A percentile compares a stretch with the other conserved stretches of the same genome.
Evolutionary conservation across 2,797 vertebrate species (phyloP).

Genomic region (Hozukius guyotensis): DNA sequence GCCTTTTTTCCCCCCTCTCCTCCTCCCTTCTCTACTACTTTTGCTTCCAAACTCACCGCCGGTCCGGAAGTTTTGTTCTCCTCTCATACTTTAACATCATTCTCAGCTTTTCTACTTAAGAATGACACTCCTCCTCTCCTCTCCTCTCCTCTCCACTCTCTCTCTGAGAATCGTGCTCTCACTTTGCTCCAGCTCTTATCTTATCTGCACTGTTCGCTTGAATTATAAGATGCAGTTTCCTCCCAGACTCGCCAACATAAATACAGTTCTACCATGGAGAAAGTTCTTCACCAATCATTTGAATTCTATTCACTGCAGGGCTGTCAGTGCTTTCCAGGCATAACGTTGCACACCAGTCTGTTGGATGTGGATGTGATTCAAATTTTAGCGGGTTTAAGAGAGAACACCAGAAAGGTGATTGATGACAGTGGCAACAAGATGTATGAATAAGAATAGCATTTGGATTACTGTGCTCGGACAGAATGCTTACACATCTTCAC

Average conservation of each 20-base stretch:
- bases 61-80: slow-evolving; percentile 29
- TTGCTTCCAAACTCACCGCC: slow-evolving; percentile 4
- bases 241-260: slow-evolving; percentile 22
- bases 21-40: background rate
- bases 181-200: slow-evolving; percentile 44
- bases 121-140: slow-evolving; percentile 12
- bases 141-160: background rate
- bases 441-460: slow-evolving; percentile 45
- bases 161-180: slow-evolving; percentile 8
- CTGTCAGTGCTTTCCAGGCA: slow-evolving; percentile 12
- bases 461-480: slow-evolving; percentile 25
- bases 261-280: background rate
- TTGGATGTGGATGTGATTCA: slow-evolving; percentile 10
- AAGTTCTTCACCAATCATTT: slow-evolving; percentile 42
- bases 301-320: slow-evolving; percentile 16
- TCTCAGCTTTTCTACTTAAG: slow-evolving; percentile 20
- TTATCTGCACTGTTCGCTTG: slow-evolving; percentile 30
- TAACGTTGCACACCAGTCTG: background rate
- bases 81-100: slow-evolving; percentile 22
- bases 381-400: slow-evolving; percentile 18
- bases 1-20: background rate
- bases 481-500: slow-evolving; percentile 17
- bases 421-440: slow-evolving; percentile 38
- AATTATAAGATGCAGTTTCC: slow-evolving; percentile 43
- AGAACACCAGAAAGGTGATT: slow-evolving; percentile 37